Evolutionary conservation across 2,113 vertebrate species (phyloP).

Genomic region (Protobothrops flavoviridis): DNA sequence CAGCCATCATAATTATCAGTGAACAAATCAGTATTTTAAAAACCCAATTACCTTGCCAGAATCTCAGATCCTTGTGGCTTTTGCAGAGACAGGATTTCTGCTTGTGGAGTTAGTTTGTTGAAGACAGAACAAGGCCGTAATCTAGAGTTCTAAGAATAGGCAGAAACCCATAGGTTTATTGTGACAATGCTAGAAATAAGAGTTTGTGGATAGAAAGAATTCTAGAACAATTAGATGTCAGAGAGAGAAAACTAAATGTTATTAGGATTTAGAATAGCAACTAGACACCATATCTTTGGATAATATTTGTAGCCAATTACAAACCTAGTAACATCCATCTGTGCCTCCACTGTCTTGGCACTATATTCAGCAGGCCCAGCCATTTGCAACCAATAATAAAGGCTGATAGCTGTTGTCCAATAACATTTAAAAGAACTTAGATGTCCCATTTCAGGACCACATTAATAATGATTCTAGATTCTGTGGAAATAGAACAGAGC

Average conservation of each 20-base stretch:
- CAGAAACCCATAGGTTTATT: neutral
- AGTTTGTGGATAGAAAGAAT: constrained; percentile 1
- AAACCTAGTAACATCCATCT: neutral
- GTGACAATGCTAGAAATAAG: constrained; percentile 12
- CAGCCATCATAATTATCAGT: neutral
- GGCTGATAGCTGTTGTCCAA: neutral
- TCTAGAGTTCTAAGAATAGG: constrained; percentile 6
- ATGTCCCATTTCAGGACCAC: neutral
- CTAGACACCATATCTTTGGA: neutral
- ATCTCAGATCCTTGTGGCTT: neutral
- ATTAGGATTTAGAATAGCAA: neutral
- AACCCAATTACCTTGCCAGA: neutral
- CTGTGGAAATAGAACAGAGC: neutral
- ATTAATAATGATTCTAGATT: neutral
- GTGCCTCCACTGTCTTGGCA: neutral
- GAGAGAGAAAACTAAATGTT: neutral
- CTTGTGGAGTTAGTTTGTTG: neutral
- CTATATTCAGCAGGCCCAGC: neutral
- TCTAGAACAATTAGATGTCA: constrained; percentile 7
- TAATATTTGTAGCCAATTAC: neutral
- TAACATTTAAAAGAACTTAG: neutral
- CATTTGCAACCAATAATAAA: neutral
- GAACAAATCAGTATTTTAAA: neutral
- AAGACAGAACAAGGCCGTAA: neutral
- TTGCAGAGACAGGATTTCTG: neutral